phyloP scores from a whole-genome alignment of 2,113 vertebrate species.

The Hypomesus transpacificus region DNA sequence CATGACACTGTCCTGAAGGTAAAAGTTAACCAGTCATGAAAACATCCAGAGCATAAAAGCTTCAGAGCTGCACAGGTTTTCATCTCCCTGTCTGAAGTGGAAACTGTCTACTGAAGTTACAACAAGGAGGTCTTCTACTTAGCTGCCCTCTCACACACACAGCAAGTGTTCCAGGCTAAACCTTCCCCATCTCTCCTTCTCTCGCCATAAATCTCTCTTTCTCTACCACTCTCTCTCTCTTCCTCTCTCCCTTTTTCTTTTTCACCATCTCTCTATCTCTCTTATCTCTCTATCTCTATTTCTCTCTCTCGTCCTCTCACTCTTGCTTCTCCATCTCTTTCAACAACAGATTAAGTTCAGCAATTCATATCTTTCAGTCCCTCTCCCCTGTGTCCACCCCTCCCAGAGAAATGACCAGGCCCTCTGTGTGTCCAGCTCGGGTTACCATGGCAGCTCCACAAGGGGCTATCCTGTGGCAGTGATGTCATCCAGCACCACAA shows the following conservation, averaged over 20 bases:
- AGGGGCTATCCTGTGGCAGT: constrained; percentile 1
- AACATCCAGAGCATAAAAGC: too few relatives aligned
- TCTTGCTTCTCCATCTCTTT: background rate
- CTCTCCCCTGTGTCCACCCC: background rate
- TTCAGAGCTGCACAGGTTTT: too few relatives aligned
- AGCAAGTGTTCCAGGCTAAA: too few relatives aligned
- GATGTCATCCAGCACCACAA: background rate
- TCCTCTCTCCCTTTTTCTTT: background rate
- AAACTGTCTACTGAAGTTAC: background rate
- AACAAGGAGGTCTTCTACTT: background rate
- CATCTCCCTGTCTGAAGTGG: too few relatives aligned
- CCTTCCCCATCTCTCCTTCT: background rate
- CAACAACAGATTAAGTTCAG: constrained; percentile 14
- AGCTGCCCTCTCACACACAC: too few relatives aligned
- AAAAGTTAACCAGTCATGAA: too few relatives aligned
- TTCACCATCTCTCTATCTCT: background rate
- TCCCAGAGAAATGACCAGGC: constrained; percentile 7
- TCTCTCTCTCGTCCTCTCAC: background rate
- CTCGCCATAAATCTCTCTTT: background rate
- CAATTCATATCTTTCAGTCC: background rate
- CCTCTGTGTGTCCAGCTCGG: constrained; percentile 1
- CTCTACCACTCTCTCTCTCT: background rate
- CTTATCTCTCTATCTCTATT: too few relatives aligned
- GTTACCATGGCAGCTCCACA: background rate
- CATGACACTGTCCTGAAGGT: too few relatives aligned